These are phyloP conservation scores for Protonemura montana DNA, from an alignment of 2,888 invertebrate genomes.

Conservation along the genomic window DNA sequence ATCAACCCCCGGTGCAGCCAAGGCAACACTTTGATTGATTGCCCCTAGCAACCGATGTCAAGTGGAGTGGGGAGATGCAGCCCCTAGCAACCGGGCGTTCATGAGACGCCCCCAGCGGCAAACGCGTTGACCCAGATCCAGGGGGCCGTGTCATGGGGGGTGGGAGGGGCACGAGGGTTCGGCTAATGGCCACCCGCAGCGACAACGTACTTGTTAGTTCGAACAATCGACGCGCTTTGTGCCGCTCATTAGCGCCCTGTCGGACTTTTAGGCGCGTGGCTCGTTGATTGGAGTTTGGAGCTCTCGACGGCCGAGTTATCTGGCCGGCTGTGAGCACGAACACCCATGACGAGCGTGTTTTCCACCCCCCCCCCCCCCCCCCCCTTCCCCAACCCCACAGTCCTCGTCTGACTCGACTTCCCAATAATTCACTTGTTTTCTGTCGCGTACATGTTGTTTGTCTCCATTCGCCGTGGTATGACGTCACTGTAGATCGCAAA, in stretches of 20 bases:
- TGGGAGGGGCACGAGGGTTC: background rate
- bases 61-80: background rate
- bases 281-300: too few species aligned
- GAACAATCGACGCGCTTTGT: too few species aligned
- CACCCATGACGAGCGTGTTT: too few species aligned
- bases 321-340: too few species aligned
- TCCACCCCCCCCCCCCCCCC: too few species aligned
- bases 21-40: background rate
- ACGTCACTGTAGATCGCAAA: background rate
- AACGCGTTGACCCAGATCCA: background rate
- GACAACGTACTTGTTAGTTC: too few species aligned
- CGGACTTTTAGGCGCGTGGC: too few species aligned
- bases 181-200: background rate
- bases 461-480: background rate
- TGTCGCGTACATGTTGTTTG: background rate
- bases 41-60: background rate
- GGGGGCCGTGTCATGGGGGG: background rate
- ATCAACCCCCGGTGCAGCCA: too few species aligned
- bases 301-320: too few species aligned
- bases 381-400: too few species aligned
- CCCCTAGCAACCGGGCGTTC: background rate
- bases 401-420: background rate
- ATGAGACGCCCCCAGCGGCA: background rate
- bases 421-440: background rate
- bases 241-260: too few species aligned